Conservation (phyloP, 1,140 invertebrate species). For the Carposina sasakii region DNA sequence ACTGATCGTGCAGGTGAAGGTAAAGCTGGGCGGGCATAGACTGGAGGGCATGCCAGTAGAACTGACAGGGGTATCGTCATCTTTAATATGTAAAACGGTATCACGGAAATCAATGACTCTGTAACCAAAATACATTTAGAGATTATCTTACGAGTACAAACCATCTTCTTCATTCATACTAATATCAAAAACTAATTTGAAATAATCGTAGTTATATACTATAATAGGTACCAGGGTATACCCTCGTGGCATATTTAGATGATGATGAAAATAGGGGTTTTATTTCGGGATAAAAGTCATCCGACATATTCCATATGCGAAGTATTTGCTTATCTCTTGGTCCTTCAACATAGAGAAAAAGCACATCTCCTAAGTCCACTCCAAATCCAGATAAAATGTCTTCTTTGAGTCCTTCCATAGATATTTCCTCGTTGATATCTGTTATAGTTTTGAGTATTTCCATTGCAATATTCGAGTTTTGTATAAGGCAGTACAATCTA, state of each 20-base stretch:
- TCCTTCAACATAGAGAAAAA: constrained; percentile 50
- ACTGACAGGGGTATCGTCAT: constrained; percentile 42
- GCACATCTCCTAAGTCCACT: constrained; percentile 38
- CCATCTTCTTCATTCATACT: not conserved
- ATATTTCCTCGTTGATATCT: constrained; percentile 35
- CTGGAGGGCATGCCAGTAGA: constrained; percentile 41
- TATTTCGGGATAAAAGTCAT: constrained; percentile 35
- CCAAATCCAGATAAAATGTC: constrained; percentile 50
- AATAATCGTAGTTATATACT: not conserved
- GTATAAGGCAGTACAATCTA: constrained; percentile 40
- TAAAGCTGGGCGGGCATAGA: constrained; percentile 45
- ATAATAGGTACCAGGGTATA: constrained; percentile 44
- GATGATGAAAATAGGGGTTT: constrained; percentile 46
- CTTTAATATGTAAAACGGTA: constrained; percentile 42
- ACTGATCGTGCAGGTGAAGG: constrained; percentile 44
- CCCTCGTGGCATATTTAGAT: constrained; percentile 35
- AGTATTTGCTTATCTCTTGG: constrained; percentile 42
- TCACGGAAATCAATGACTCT: constrained; percentile 24
- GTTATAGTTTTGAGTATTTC: constrained; percentile 32
- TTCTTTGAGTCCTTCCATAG: constrained; percentile 13
- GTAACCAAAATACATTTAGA: constrained; percentile 11
- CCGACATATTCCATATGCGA: constrained; percentile 43
- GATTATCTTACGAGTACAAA: not conserved
- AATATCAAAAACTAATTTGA: constrained; percentile 1
- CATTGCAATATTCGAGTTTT: constrained; percentile 23